Percentiles rank a stretch among this genome's conserved stretches.
Evolutionary conservation across 1,140 invertebrate species (phyloP).

Genomic region (Solen grandis): DNA sequence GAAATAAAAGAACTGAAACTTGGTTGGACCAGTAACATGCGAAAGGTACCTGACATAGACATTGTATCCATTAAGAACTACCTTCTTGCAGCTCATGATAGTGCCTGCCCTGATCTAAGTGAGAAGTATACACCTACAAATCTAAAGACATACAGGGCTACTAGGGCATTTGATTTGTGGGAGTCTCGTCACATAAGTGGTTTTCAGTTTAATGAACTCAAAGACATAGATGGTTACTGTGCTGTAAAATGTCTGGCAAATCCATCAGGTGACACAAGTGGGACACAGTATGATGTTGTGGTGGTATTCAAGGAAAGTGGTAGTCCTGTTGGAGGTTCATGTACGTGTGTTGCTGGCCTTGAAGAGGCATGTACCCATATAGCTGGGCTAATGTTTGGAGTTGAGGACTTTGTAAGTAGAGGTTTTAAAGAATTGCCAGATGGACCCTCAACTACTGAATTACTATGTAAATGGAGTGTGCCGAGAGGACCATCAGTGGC

Average conservation of each 20-base stretch:
- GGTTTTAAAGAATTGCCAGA: constrained; percentile 14
- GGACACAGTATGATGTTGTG: constrained; percentile 21
- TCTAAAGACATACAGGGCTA: constrained; percentile 12
- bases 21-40: constrained; percentile 25
- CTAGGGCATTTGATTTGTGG: constrained; percentile 22
- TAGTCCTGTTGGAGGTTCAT: constrained; percentile 6
- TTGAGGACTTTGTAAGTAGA: background rate
- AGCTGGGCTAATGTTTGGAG: constrained; percentile 12
- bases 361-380: constrained; percentile 23
- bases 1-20: background rate
- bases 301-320: constrained; percentile 18
- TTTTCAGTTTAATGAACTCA: background rate
- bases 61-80: background rate
- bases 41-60: constrained; percentile 13
- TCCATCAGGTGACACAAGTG: constrained; percentile 35
- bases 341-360: constrained; percentile 23
- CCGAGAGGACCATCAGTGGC: constrained; percentile 3
- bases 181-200: constrained; percentile 27
- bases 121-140: background rate
- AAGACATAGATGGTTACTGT: constrained; percentile 10
- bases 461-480: constrained; percentile 6
- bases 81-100: constrained; percentile 23
- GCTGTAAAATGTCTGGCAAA: constrained; percentile 27
- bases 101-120: background rate
- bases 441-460: background rate